Conservation (phyloP, 2,113 vertebrate genomes). For the Ictalurus furcatus region DNA sequence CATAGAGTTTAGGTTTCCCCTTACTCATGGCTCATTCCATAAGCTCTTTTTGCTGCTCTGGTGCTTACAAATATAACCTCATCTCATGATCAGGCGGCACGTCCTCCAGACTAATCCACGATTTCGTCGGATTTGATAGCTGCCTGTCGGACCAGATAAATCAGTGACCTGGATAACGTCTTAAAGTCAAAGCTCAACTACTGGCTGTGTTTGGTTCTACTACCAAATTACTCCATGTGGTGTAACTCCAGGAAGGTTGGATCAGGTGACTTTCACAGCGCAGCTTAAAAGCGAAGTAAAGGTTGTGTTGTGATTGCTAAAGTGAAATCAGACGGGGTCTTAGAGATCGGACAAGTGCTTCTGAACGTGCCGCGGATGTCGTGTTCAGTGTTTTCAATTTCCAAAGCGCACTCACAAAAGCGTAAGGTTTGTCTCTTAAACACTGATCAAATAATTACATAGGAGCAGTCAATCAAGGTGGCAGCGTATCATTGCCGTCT, state of each 20-base stretch:
- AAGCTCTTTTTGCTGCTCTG: conserved; percentile 25
- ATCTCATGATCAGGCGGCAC: conserved; percentile 19
- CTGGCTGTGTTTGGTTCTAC: conserved; percentile 32
- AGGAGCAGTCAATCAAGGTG: background rate
- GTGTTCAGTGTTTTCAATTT: conserved; percentile 32
- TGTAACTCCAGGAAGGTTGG: conserved; percentile 34
- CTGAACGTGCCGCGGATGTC: conserved; percentile 50
- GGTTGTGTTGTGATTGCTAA: conserved; percentile 60
- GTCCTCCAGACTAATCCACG: conserved; percentile 44
- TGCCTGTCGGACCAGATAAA: conserved; percentile 33
- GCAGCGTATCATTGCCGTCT: background rate
- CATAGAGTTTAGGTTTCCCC: conserved; percentile 52
- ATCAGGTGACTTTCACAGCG: conserved; percentile 24
- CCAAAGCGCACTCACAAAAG: background rate
- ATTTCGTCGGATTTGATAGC: conserved; percentile 46
- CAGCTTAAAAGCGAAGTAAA: conserved; percentile 29
- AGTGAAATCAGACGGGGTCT: conserved; percentile 55
- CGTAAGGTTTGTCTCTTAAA: background rate
- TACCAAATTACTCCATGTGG: conserved; percentile 49
- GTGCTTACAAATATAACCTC: conserved; percentile 48
- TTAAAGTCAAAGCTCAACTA: conserved; percentile 16
- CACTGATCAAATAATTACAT: conserved; percentile 37
- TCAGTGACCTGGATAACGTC: conserved; percentile 47
- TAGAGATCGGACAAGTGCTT: conserved; percentile 45
- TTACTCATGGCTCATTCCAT: conserved; percentile 43